A percentile compares a stretch with the other conserved stretches of the same genome.
Conservation (phyloP, 1,140 invertebrate genomes). For the Aleiodes sp. region DNA sequence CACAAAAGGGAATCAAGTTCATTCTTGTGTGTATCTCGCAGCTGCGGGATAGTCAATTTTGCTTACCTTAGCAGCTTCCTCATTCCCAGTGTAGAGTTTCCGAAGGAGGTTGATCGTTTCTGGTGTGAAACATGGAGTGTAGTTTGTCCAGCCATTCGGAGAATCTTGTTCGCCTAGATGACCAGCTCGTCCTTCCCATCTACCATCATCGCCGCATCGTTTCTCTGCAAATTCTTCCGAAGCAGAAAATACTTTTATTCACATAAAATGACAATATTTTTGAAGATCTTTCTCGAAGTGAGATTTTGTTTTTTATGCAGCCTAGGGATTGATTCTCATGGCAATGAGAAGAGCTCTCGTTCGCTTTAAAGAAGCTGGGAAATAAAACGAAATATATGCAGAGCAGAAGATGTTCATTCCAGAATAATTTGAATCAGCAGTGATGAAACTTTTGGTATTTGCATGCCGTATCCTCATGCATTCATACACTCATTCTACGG, state of each 20-base stretch:
- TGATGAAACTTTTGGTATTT: not conserved
- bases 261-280: not conserved
- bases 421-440: too few relatives aligned
- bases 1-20: too few relatives aligned
- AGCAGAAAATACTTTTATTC: not conserved
- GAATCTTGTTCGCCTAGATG: conserved; percentile 47
- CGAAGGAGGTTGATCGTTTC: conserved; percentile 74
- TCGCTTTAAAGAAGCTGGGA: too few relatives aligned
- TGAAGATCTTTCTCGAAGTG: too few relatives aligned
- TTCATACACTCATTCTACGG: not conserved
- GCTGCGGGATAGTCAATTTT: too few relatives aligned
- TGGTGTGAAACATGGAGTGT: conserved; percentile 82
- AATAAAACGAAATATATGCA: too few relatives aligned
- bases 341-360: too few relatives aligned
- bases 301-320: too few relatives aligned
- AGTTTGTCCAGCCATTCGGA: conserved; percentile 84
- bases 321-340: too few relatives aligned
- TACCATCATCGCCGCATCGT: conserved; percentile 76
- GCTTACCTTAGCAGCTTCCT: conserved; percentile 59
- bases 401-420: too few relatives aligned
- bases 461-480: not conserved
- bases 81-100: conserved; percentile 70
- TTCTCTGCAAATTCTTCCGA: conserved; percentile 77
- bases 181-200: conserved; percentile 73
- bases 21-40: too few relatives aligned